Percentiles rank a stretch among this genome's conserved stretches.
phyloP scores from a whole-genome alignment of 1,140 invertebrate genomes.

The Condylostylus longicornis region DNA sequence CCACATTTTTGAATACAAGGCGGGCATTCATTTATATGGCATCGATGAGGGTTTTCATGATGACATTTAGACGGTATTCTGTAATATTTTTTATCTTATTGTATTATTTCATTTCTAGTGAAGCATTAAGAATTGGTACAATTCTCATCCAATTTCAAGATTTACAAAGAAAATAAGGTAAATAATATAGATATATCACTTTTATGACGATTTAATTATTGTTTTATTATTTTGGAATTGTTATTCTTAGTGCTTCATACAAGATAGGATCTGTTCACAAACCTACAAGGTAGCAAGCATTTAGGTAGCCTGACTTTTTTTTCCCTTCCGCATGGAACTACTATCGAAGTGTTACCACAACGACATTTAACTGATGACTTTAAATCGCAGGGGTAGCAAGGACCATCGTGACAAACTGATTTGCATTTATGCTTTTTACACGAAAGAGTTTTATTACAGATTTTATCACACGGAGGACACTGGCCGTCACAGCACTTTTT shows the following conservation, averaged over 20 bases:
- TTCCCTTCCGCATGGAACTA: slow-evolving; percentile 73
- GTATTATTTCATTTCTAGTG: too few species aligned
- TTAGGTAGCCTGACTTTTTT: slow-evolving; percentile 60
- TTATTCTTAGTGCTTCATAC: too few species aligned
- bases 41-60: slow-evolving; percentile 61
- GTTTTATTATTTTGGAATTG: too few species aligned
- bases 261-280: too few species aligned
- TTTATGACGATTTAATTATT: too few species aligned
- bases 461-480: slow-evolving; percentile 76
- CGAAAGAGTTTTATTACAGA: slow-evolving; percentile 63
- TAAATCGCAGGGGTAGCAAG: slow-evolving; percentile 77
- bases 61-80: slow-evolving; percentile 62
- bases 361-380: slow-evolving; percentile 64
- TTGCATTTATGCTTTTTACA: slow-evolving; percentile 84
- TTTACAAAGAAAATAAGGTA: too few species aligned
- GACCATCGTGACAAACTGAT: slow-evolving; percentile 71
- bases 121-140: too few species aligned
- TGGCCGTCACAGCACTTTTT: slow-evolving; percentile 74
- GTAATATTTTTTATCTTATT: too few species aligned
- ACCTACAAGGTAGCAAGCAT: slow-evolving; percentile 52
- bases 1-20: slow-evolving; percentile 61
- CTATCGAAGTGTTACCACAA: slow-evolving; percentile 64
- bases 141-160: too few species aligned
- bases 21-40: slow-evolving; percentile 79
- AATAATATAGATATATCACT: too few species aligned